Evolutionary conservation across 2,113 vertebrate genomes (phyloP).

Genomic region (Cyprinodon brontotheroides): DNA sequence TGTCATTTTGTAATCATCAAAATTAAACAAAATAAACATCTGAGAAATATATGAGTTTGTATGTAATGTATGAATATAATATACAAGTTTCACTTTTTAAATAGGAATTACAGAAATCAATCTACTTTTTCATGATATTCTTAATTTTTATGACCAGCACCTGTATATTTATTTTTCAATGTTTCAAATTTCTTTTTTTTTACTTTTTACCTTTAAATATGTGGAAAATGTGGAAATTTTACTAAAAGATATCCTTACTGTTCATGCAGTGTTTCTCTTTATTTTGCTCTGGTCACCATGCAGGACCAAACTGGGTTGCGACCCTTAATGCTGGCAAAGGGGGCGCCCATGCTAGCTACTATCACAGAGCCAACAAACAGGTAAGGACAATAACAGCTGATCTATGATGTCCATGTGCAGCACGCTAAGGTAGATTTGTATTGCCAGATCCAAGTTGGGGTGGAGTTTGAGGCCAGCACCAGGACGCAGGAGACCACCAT

Average conservation of each 20-base stretch:
- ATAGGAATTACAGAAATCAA: no score
- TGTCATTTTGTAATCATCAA: no score
- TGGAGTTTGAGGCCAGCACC: slow-evolving; percentile 96
- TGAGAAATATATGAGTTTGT: no score
- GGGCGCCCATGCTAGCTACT: slow-evolving; percentile 94
- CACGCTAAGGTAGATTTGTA: neutral
- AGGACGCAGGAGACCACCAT: slow-evolving; percentile 94
- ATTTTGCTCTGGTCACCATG: neutral
- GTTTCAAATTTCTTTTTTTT: neutral
- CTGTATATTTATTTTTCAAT: no score
- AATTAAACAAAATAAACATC: no score
- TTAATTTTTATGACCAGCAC: no score
- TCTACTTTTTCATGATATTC: no score
- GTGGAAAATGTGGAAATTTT: no score
- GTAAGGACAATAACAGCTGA: slow-evolving; percentile 58
- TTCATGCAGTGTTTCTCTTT: neutral
- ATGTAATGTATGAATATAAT: no score
- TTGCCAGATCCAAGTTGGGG: slow-evolving; percentile 90
- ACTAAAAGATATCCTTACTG: no score
- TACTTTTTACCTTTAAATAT: neutral
- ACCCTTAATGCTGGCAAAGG: slow-evolving; percentile 93
- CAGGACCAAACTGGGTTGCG: slow-evolving; percentile 90
- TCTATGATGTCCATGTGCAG: neutral
- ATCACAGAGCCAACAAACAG: slow-evolving; percentile 94
- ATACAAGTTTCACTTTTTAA: no score